phyloP scores from a whole-genome alignment of 2,888 invertebrate genomes.

The Ectropis crepuscularia region DNA sequence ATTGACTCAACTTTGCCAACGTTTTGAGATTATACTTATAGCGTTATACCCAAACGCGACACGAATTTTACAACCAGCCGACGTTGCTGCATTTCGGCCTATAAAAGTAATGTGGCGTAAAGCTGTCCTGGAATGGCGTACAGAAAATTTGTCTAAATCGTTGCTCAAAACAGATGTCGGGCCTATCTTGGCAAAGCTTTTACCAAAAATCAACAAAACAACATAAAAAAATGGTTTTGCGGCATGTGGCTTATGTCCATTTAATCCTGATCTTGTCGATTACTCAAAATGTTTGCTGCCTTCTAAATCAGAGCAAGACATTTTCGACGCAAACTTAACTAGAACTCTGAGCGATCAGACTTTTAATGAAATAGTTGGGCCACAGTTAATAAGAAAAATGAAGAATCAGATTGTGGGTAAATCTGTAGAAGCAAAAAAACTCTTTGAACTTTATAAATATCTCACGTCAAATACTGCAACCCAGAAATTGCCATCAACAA shows the following conservation, averaged over 20 bases:
- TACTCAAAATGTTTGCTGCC: slow-evolving; percentile 1
- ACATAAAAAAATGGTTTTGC: neutral
- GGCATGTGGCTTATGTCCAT: neutral
- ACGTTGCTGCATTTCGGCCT: slow-evolving; percentile 42
- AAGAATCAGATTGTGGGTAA: slow-evolving; percentile 1
- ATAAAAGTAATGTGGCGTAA: slow-evolving; percentile 41
- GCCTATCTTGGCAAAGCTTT: slow-evolving; percentile 1
- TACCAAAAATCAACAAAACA: slow-evolving; percentile 1
- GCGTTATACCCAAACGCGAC: slow-evolving; percentile 40
- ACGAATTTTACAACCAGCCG: slow-evolving; percentile 41
- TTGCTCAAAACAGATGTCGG: slow-evolving; percentile 1
- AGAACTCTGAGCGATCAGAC: neutral
- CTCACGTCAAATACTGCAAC: neutral
- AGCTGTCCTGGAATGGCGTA: slow-evolving; percentile 40
- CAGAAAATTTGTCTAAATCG: neutral
- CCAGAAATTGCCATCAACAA: neutral
- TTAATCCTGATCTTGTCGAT: slow-evolving; percentile 1
- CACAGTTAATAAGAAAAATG: neutral
- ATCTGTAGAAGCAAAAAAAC: neutral
- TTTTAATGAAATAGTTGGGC: slow-evolving; percentile 1
- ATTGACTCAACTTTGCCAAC: slow-evolving; percentile 12
- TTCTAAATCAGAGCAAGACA: neutral
- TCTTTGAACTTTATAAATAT: neutral
- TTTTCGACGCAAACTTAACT: neutral
- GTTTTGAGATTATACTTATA: slow-evolving; percentile 37